A percentile compares a stretch with the other conserved stretches of the same genome.
Evolutionary conservation across 2,113 vertebrate genomes (phyloP).

Genomic region (Rhinopomastus cyanomelas): DNA sequence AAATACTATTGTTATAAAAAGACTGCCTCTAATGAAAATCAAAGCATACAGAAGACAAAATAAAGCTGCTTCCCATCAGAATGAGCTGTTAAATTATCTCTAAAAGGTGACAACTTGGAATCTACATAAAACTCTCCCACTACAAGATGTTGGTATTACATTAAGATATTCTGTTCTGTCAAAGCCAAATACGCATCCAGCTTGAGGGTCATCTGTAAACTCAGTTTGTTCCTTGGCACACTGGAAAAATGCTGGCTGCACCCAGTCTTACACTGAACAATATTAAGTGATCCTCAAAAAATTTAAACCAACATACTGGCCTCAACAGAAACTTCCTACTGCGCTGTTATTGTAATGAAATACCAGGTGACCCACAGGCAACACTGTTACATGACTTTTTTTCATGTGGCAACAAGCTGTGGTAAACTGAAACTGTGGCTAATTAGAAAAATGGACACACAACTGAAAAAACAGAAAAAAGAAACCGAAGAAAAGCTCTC

Average conservation of each 20-base stretch:
- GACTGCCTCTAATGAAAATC: constrained; percentile 14
- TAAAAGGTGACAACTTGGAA: not conserved
- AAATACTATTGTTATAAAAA: not conserved
- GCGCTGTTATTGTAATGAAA: not conserved
- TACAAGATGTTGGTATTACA: not conserved
- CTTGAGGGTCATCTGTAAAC: not conserved
- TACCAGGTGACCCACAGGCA: not conserved
- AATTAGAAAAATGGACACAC: not conserved
- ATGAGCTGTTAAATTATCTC: not conserved
- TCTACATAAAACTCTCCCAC: not conserved
- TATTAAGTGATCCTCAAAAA: not conserved
- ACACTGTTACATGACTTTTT: not conserved
- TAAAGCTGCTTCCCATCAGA: not conserved
- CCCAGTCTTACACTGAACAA: not conserved
- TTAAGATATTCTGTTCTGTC: not conserved
- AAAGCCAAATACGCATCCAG: not conserved
- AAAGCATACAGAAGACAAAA: not conserved
- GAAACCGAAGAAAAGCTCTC: not conserved
- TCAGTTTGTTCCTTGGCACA: not conserved
- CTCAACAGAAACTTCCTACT: not conserved
- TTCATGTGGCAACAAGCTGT: not conserved
- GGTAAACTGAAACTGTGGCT: not conserved
- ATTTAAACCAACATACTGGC: not conserved
- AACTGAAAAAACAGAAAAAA: not conserved
- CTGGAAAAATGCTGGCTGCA: not conserved